Evolutionary conservation across 2,888 invertebrate genomes (phyloP).

Genomic region (Amphipyra berbera): DNA sequence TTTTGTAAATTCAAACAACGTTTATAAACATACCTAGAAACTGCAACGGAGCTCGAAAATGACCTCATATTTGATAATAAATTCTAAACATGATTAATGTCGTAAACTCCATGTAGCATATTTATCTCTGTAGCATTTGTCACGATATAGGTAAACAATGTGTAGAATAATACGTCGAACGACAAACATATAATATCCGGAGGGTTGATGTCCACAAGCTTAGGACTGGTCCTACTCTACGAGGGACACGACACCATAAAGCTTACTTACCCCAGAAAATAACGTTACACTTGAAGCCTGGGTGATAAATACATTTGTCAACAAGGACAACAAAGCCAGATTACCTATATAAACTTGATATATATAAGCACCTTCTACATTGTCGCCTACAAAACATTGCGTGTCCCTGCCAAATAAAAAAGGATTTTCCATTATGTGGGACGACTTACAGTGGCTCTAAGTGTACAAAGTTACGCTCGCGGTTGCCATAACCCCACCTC

Average conservation of each 20-base stretch:
- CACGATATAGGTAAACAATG: slow-evolving; percentile 19
- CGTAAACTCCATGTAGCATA: slow-evolving; percentile 8
- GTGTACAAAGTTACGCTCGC: slow-evolving; percentile 76
- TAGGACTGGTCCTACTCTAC: slow-evolving; percentile 25
- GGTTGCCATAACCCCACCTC: slow-evolving; percentile 70
- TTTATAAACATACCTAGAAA: background rate
- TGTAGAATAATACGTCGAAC: slow-evolving; percentile 20
- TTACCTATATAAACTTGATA: slow-evolving; percentile 56
- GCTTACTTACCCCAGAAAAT: slow-evolving; percentile 50
- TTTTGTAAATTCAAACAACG: slow-evolving; percentile 1
- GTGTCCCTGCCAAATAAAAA: slow-evolving; percentile 72
- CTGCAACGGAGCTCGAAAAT: slow-evolving; percentile 11
- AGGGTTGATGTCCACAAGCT: slow-evolving; percentile 37
- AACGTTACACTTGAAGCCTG: slow-evolving; percentile 41
- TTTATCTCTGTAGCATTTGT: too few species aligned
- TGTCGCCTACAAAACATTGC: slow-evolving; percentile 66
- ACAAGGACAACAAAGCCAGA: slow-evolving; percentile 56
- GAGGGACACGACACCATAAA: slow-evolving; percentile 41
- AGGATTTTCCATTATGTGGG: slow-evolving; percentile 77
- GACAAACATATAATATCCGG: slow-evolving; percentile 28
- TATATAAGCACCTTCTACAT: slow-evolving; percentile 46
- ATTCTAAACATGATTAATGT: slow-evolving; percentile 30
- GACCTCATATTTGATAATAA: slow-evolving; percentile 20
- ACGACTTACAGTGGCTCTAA: slow-evolving; percentile 76
- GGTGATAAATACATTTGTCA: slow-evolving; percentile 61